phyloP scores from a whole-genome alignment of 2,113 vertebrate genomes.

The Phaethornis superciliosus region DNA sequence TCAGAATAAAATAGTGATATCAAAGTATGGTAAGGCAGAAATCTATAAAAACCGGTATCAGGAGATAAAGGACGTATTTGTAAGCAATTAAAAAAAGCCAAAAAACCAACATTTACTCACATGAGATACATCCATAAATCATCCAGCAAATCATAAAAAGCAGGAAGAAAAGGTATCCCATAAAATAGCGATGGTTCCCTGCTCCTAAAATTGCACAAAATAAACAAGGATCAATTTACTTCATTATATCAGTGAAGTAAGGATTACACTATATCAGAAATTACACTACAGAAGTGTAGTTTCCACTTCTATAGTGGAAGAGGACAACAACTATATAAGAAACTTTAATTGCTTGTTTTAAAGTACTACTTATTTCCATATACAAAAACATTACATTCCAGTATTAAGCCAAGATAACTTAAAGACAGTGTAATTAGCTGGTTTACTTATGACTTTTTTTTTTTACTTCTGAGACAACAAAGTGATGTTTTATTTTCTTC shows the following conservation, averaged over 20 bases:
- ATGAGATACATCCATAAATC: slow-evolving; percentile 97
- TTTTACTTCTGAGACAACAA: neutral
- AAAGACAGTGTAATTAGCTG: neutral
- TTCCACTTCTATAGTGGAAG: too few species aligned
- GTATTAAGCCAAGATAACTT: neutral
- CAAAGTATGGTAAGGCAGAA: neutral
- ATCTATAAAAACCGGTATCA: neutral
- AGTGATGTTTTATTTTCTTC: neutral
- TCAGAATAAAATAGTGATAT: neutral
- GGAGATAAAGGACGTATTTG: neutral
- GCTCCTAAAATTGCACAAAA: slow-evolving; percentile 83
- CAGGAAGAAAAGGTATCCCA: slow-evolving; percentile 98
- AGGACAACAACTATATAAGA: neutral
- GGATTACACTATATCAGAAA: too few species aligned
- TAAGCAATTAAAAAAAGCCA: neutral
- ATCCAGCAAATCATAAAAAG: slow-evolving; percentile 99
- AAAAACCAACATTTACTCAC: slow-evolving; percentile 78
- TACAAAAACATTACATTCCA: neutral
- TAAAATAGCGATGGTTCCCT: slow-evolving; percentile 98
- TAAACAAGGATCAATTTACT: slow-evolving; percentile 14
- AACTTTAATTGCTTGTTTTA: neutral
- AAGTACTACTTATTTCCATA: neutral
- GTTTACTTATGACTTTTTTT: neutral
- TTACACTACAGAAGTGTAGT: too few species aligned
- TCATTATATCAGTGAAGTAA: neutral